These are phyloP conservation scores for Athene cunicularia DNA, from an alignment of 2,113 vertebrate species.

Conservation along the genomic window DNA sequence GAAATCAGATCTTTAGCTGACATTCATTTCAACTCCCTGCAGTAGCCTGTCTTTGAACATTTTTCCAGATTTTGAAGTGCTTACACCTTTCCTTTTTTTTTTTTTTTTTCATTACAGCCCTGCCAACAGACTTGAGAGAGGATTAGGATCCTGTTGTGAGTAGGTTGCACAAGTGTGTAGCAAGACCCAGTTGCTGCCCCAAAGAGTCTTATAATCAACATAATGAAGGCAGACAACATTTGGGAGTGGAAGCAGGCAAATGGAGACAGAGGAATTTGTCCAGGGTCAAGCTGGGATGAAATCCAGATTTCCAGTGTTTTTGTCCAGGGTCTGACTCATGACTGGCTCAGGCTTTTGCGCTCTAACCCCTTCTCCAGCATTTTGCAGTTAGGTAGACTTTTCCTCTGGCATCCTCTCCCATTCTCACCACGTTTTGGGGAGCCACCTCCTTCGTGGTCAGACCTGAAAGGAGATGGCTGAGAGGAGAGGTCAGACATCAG, in stretches of 20 bases:
- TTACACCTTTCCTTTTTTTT: not conserved
- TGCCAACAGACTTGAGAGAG: rapidly evolving
- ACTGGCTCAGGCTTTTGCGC: not conserved
- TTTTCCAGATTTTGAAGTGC: not conserved
- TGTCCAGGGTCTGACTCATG: not conserved
- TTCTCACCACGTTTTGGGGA: not conserved
- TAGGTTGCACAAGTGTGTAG: not conserved
- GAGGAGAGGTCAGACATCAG: not conserved
- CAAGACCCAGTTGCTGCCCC: not conserved
- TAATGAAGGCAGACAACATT: not conserved
- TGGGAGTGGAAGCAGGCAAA: not conserved
- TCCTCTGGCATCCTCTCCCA: not conserved
- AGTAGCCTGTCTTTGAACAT: not conserved
- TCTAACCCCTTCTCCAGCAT: not conserved
- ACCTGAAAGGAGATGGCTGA: not conserved
- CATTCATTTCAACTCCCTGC: not conserved
- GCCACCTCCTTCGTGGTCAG: rapidly evolving
- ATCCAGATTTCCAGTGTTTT: not conserved
- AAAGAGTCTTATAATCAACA: not conserved
- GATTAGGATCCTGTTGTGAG: not conserved
- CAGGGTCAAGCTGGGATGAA: not conserved
- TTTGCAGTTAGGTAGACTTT: not conserved
- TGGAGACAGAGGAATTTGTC: not conserved
- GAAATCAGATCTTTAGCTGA: not conserved
- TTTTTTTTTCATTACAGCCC: not conserved